A percentile compares a stretch with the other conserved stretches of the same genome.
phyloP scores from a whole-genome alignment of 2,113 vertebrate genomes.

The Siniperca knerii region DNA sequence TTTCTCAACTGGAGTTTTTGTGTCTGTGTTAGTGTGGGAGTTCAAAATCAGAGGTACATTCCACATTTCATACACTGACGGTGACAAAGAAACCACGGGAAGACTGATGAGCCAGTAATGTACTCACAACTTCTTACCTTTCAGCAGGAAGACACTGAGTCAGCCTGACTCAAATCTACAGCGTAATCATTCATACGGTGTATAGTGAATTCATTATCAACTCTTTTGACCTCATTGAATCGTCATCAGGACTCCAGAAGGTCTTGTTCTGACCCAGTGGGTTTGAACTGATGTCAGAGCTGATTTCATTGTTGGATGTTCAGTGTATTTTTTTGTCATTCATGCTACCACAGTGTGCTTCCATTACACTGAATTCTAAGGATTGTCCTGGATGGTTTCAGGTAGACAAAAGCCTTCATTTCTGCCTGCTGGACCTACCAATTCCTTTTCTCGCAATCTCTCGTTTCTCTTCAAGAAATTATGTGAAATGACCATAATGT shows the following conservation, averaged over 20 bases:
- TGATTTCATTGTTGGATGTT: not conserved
- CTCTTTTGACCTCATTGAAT: slow-evolving; percentile 11
- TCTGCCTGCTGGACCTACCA: not conserved
- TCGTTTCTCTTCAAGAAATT: not conserved
- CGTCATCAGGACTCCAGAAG: not conserved
- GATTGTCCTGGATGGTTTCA: not conserved
- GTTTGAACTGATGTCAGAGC: not conserved
- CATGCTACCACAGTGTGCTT: not conserved
- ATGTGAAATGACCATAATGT: not conserved
- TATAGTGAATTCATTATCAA: not conserved
- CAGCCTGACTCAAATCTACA: slow-evolving; percentile 22
- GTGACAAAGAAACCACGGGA: not conserved
- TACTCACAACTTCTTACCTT: not conserved
- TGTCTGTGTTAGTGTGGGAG: not conserved
- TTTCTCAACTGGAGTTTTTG: not conserved
- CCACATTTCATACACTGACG: not conserved
- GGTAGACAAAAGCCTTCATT: not conserved
- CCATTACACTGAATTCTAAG: not conserved
- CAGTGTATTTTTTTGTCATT: not conserved
- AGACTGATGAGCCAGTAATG: slow-evolving; percentile 1
- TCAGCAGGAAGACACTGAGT: not conserved
- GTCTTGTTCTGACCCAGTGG: not conserved
- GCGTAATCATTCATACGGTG: not conserved
- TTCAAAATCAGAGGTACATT: not conserved
- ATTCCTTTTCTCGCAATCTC: not conserved